phyloP scores from a whole-genome alignment of 2,797 vertebrate genomes.

The Enteromius paludinosus region DNA sequence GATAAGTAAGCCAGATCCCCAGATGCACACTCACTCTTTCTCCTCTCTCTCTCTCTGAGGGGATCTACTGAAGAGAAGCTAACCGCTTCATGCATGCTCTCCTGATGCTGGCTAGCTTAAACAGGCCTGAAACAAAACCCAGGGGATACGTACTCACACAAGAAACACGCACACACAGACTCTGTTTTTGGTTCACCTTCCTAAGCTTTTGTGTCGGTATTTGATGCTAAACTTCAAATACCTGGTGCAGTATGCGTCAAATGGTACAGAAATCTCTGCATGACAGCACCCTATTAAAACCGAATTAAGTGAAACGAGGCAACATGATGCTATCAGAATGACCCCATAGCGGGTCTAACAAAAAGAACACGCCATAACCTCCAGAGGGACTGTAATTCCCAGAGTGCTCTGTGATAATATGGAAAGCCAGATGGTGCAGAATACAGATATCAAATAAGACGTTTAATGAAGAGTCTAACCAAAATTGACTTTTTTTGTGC shows the following conservation, averaged over 20 bases:
- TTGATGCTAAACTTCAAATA: conserved; percentile 1
- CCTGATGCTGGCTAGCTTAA: conserved; percentile 39
- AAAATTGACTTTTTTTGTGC: neutral
- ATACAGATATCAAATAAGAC: conserved; percentile 31
- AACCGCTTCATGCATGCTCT: conserved; percentile 5
- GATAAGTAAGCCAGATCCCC: conserved; percentile 41
- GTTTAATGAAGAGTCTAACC: neutral
- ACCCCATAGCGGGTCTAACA: neutral
- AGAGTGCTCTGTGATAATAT: conserved; percentile 19
- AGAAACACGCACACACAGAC: neutral
- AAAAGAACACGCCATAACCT: conserved; percentile 8
- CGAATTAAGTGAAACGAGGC: neutral
- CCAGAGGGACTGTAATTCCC: conserved; percentile 29
- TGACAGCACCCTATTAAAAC: conserved; percentile 6
- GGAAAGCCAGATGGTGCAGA: conserved; percentile 43
- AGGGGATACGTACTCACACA: neutral
- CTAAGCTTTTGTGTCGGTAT: neutral
- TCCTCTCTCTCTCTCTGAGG: conserved; percentile 21
- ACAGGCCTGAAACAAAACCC: conserved; percentile 42
- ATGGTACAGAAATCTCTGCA: conserved; percentile 7
- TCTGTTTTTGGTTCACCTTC: conserved; percentile 3
- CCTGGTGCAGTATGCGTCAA: neutral
- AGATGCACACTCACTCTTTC: conserved; percentile 12
- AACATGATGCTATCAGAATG: neutral
- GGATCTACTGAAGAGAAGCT: conserved; percentile 21